Base-by-base conservation (phyloP, 2,888 invertebrate genomes). In the Galerucella calmariensis region DNA sequence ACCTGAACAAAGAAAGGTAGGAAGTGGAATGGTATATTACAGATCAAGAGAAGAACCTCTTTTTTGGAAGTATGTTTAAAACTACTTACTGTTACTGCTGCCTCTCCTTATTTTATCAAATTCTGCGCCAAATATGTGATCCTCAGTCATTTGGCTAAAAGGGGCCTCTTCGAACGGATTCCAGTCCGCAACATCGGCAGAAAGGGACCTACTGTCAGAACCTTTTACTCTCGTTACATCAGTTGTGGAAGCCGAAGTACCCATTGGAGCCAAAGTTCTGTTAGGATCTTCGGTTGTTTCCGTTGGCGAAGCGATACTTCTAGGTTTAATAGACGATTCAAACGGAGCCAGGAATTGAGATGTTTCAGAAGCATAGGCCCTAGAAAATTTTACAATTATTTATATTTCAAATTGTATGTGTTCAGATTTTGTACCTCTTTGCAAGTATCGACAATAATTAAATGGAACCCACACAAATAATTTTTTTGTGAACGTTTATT, bases 161-260 rank as follows among this genome's bases (percentile, higher is more conserved):
- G 92, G 92, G 27, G 92, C 92, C 81, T 93, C 94, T 83, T 93
- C 94, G 84, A 95, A 95, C 1, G 95, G 95, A 88, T 95, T 95
- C 95, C 95, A 95, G 79, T 93, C 92, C 6, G 91, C 90, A 53
- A 92, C 89, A 83, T 94, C 93, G 56, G 90, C 90, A 24, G 88
- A 88, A 16, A 88, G 80, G 4, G 88, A 88, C 65, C 88, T 79
- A 76, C 81, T 84, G 66, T 87, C 86, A 1, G 82, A 75, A 0
- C 82, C 82, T 8, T 84, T 79, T 0, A 82, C 75, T 70, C 84
- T 85, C 75, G 86, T 85, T 10, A 88, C 81, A 75, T 88, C 87
- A 12, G 84, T 85, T n/a, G 85, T 86, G 0, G 88, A 88, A 3
- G 86, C 86, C 0, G 88, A 88, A 20, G 84, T 82, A 8, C 87